These are phyloP conservation scores for Ptilorrhoa leucosticta DNA, from an alignment of 2,113 vertebrate genomes.

Conservation along the genomic window DNA sequence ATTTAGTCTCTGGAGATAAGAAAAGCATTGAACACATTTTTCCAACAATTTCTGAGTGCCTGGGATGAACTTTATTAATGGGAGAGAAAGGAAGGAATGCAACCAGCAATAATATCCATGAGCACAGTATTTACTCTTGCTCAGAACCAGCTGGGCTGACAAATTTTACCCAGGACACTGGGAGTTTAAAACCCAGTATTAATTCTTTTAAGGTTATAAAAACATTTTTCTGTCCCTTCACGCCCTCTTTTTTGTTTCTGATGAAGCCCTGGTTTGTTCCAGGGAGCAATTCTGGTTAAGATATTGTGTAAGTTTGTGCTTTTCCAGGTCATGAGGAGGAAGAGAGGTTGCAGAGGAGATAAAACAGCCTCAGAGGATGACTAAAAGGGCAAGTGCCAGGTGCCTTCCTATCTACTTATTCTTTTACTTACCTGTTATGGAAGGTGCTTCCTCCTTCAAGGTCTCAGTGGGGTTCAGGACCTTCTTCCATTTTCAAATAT, in stretches of 20 bases:
- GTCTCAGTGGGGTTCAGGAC: not conserved
- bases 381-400: not conserved
- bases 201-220: not conserved
- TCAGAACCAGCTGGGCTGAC: not conserved
- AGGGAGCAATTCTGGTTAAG: not conserved
- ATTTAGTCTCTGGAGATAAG: not conserved
- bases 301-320: not conserved
- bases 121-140: not conserved
- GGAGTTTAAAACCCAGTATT: not conserved
- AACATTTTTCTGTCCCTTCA: not conserved
- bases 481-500: not conserved
- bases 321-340: not conserved
- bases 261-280: not conserved
- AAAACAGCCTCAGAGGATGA: not conserved
- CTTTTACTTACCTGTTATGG: not conserved
- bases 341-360: not conserved
- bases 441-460: not conserved
- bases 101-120: not conserved
- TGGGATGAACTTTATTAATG: not conserved
- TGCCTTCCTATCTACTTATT: not conserved
- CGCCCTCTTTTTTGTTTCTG: not conserved
- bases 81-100: not conserved
- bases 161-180: not conserved
- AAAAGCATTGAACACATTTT: not conserved
- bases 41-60: not conserved